Conservation (phyloP, 2,113 vertebrate species). For the Hiodon tergisus region DNA sequence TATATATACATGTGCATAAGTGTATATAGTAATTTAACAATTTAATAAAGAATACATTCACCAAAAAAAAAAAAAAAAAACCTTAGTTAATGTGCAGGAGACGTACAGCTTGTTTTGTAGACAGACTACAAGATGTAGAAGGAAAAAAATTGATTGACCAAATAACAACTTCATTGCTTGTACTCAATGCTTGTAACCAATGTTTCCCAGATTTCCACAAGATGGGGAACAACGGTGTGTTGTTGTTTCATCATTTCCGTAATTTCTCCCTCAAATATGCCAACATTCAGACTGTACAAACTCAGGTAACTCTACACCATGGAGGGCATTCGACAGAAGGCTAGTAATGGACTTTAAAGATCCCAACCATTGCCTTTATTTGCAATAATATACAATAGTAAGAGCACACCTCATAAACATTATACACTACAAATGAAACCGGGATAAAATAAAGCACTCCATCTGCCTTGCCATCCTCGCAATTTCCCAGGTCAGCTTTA, state of each 20-base stretch:
- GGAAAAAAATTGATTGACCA: no score
- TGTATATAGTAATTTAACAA: neutral
- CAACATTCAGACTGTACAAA: no score
- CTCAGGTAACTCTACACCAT: neutral
- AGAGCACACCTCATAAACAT: slow-evolving; percentile 45
- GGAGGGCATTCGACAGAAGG: slow-evolving; percentile 30
- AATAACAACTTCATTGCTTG: no score
- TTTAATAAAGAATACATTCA: neutral
- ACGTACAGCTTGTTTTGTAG: no score
- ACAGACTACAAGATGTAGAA: no score
- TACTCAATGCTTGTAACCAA: no score
- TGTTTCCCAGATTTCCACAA: no score
- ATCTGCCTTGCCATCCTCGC: slow-evolving; percentile 27
- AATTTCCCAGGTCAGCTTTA: slow-evolving; percentile 38
- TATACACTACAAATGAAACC: slow-evolving; percentile 40
- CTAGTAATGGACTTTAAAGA: slow-evolving; percentile 47
- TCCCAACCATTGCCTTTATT: slow-evolving; percentile 36
- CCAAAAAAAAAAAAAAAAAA: neutral
- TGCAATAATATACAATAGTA: slow-evolving; percentile 29
- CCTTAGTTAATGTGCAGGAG: no score
- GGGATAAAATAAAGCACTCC: slow-evolving; percentile 36
- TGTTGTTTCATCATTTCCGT: no score
- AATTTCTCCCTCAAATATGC: no score
- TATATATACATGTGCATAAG: slow-evolving; percentile 2
- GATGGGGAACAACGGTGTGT: no score